phyloP scores from a whole-genome alignment of 2,113 vertebrate species.

The Apodemus speciosus region DNA sequence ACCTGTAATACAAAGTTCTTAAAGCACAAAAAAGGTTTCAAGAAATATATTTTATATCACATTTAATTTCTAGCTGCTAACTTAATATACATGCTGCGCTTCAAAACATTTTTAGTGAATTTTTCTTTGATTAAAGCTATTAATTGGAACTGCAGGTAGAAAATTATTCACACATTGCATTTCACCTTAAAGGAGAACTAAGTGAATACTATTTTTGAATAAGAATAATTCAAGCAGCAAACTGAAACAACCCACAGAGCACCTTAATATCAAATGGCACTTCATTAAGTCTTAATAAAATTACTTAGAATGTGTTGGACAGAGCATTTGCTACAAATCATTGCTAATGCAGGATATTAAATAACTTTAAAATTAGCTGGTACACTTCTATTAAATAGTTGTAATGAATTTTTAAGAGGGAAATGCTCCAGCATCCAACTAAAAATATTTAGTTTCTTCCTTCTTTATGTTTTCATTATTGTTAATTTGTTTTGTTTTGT shows the following conservation, averaged over 20 bases:
- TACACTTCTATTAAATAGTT: constrained; percentile 45
- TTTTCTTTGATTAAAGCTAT: constrained; percentile 50
- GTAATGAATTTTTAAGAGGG: constrained; percentile 61
- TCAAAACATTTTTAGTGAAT: constrained; percentile 42
- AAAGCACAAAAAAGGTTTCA: not conserved
- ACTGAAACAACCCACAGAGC: constrained; percentile 28
- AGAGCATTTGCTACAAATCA: constrained; percentile 66
- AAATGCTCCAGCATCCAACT: constrained; percentile 18
- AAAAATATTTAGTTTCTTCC: not conserved
- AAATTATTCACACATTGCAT: constrained; percentile 51
- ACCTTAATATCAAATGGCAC: not conserved
- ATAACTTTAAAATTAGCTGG: constrained; percentile 59
- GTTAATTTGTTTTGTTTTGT: not conserved
- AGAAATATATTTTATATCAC: constrained; percentile 41
- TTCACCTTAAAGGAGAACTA: constrained; percentile 60
- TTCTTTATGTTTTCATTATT: not conserved
- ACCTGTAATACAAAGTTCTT: not conserved
- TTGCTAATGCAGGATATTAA: constrained; percentile 67
- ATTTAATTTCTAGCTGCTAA: constrained; percentile 41
- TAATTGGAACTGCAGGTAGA: constrained; percentile 52
- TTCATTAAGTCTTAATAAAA: constrained; percentile 70
- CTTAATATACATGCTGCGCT: constrained; percentile 17
- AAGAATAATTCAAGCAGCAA: constrained; percentile 58
- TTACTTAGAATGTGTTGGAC: constrained; percentile 55
- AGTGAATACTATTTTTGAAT: constrained; percentile 49